Percentiles rank a stretch among this genome's conserved stretches.
Conservation (phyloP, 2,888 invertebrate species). For the Tupiocoris notatus region DNA sequence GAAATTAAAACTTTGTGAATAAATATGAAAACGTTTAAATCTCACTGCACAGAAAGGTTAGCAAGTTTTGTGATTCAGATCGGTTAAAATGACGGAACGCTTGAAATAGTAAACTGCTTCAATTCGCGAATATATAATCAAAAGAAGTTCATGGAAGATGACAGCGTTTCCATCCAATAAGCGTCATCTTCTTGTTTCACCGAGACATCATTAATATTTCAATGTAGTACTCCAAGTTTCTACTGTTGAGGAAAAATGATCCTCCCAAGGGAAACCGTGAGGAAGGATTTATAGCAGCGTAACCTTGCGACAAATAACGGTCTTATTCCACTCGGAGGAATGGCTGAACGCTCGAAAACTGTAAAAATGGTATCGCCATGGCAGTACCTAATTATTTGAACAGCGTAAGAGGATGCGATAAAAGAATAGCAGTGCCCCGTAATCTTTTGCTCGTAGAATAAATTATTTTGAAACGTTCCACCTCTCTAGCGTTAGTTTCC, state of each 20-base stretch:
- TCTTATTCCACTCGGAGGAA: no score
- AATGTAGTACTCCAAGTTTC: neutral
- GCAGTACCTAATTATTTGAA: no score
- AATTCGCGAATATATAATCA: neutral
- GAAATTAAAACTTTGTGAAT: no score
- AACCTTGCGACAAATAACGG: neutral
- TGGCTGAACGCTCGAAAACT: no score
- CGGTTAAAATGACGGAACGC: neutral
- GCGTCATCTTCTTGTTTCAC: neutral
- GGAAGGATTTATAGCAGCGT: neutral
- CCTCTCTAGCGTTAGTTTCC: no score
- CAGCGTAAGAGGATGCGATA: no score
- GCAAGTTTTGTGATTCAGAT: neutral
- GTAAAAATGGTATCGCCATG: no score
- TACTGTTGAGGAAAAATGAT: neutral
- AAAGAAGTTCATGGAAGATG: neutral
- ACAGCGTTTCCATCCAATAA: neutral
- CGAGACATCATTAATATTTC: neutral
- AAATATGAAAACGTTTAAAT: neutral
- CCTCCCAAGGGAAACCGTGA: neutral
- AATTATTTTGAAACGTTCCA: no score
- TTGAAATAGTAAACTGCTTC: neutral
- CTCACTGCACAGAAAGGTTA: neutral
- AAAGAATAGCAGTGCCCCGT: no score
- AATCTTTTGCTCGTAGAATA: no score